These are phyloP conservation scores for Chrysopilus asiliformis DNA, from an alignment of 2,888 invertebrate species.

Conservation along the genomic window DNA sequence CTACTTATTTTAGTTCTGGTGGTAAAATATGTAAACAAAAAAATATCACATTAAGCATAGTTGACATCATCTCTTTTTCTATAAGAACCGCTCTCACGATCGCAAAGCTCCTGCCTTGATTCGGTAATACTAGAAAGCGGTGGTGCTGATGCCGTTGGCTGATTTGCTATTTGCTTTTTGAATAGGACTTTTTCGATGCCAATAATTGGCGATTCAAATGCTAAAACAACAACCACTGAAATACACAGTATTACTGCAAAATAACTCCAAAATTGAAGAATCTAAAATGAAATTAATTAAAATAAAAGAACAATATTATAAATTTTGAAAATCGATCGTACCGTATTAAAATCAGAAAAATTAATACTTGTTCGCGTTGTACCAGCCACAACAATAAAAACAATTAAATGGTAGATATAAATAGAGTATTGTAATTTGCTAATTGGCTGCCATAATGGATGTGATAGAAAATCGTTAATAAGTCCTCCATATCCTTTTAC, in stretches of 20 bases:
- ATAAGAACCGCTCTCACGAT: no score
- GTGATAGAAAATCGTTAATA: constrained; percentile 16
- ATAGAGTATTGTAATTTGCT: constrained; percentile 16
- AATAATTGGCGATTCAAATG: constrained; percentile 38
- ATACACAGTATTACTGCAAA: constrained; percentile 30
- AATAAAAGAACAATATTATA: constrained; percentile 8
- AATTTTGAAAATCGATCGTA: constrained; percentile 9
- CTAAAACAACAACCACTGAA: constrained; percentile 34
- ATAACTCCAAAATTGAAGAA: constrained; percentile 36
- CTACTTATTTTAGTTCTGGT: no score
- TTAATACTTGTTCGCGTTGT: constrained; percentile 8
- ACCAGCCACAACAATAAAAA: constrained; percentile 13
- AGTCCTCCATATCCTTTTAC: constrained; percentile 16
- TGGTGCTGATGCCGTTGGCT: no score
- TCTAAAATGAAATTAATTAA: constrained; percentile 20
- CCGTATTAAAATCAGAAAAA: constrained; percentile 13
- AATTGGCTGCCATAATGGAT: constrained; percentile 17
- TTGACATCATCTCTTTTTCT: no score
- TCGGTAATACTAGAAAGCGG: no score
- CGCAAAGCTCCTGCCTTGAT: no score
- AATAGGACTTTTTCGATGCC: constrained; percentile 37
- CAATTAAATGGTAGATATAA: constrained; percentile 16
- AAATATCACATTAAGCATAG: no score
- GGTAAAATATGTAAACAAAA: no score
- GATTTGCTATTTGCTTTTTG: no score